Base-by-base conservation (phyloP, 2,888 invertebrate species). In the Drosophila conformis region DNA sequence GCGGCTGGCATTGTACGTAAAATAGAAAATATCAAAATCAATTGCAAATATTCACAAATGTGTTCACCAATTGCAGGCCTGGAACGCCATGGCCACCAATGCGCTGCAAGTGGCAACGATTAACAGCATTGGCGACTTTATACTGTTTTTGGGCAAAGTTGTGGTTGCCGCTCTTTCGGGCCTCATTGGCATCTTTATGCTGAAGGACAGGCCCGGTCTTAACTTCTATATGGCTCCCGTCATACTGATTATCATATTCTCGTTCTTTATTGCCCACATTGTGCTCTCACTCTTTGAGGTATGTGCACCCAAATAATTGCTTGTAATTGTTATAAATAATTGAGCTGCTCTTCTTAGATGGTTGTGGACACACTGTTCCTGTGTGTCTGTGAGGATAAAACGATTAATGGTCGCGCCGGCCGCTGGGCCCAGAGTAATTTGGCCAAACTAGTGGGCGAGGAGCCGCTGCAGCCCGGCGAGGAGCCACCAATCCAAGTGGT, bases 241-340 rank as follows among this genome's bases (percentile, higher is more conserved):
- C 2, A 95, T 98, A 60, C 94, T 98, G 35, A 96, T 97, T 31
- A 96, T 96, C 87, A 93, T 98, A 54, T 98, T 97, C 93, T 95
- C 98, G 2, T 99, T 97, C 93, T 97, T 98, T 91, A 97, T 99
- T 77, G 97, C 98, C 10, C 98, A 99, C 91, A 97, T 98, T 92
- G 96, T 99, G 73, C 95, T 99, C 63, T 98, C 98, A 8, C 94
- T 99, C 5, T 99, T 98, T 91, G 98, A 99, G 96, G 98, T 98
- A 77, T 6, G 58, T 48, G 1, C 0, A 27, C 21, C 2, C 18
- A 7, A 25, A 31, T 1, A 11, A n/a, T 15, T 46, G 15, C 2
- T 25, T 46, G 0, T 31, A 33, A 10, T 18, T 15, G 36, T n/a
- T 46, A 8, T 25, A 25, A 27, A 11, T 15, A 18, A 40, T 25